Evolutionary conservation across 2,888 invertebrate genomes (phyloP).

Genomic region (Stegophylla sp.): DNA sequence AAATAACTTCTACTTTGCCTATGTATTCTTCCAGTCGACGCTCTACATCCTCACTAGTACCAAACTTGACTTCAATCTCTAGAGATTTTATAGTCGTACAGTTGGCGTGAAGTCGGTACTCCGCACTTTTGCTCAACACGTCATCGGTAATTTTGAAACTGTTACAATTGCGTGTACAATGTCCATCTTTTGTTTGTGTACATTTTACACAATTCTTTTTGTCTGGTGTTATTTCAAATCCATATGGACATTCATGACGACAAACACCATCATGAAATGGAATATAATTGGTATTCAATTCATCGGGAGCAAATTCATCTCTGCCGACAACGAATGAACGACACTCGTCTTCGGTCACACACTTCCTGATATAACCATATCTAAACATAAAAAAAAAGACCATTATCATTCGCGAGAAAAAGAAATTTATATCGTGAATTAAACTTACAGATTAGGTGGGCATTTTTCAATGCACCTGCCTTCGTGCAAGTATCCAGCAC

Average conservation of each 20-base stretch:
- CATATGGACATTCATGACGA: conserved; percentile 71
- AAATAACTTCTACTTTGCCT: conserved; percentile 75
- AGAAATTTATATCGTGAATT: neutral
- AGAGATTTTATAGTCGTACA: conserved; percentile 82
- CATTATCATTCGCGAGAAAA: neutral
- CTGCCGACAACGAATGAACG: conserved; percentile 63
- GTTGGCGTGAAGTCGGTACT: conserved; percentile 71
- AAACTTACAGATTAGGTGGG: conserved; percentile 73
- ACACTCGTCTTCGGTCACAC: conserved; percentile 74
- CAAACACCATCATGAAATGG: conserved; percentile 65
- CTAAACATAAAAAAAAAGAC: conserved; percentile 64
- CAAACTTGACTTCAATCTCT: conserved; percentile 71
- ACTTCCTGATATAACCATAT: conserved; percentile 59
- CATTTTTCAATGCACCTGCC: conserved; percentile 66
- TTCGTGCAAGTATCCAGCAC: conserved; percentile 60
- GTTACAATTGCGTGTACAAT: conserved; percentile 32
- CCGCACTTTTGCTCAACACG: conserved; percentile 66
- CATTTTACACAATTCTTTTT: conserved; percentile 47
- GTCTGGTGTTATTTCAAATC: conserved; percentile 65
- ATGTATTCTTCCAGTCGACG: conserved; percentile 74
- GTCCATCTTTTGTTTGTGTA: conserved; percentile 9
- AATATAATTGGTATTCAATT: conserved; percentile 66
- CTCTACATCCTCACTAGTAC: conserved; percentile 65
- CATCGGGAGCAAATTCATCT: conserved; percentile 26
- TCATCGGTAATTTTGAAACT: conserved; percentile 47